Conservation (phyloP, 2,113 vertebrate species). For the Lepus americanus region DNA sequence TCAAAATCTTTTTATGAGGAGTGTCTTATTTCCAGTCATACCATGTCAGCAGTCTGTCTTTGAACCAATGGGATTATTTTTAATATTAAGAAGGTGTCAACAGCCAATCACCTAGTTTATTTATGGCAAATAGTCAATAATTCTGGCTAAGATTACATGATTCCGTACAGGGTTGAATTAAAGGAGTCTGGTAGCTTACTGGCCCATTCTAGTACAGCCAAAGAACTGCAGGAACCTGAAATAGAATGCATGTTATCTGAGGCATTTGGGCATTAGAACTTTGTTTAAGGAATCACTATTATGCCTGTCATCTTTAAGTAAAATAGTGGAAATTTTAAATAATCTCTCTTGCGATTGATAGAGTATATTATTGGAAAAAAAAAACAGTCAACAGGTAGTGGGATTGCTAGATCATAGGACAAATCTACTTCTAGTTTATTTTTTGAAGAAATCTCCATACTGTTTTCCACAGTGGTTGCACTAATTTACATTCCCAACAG, state of each 20-base stretch:
- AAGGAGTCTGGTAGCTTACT: neutral
- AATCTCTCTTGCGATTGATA: neutral
- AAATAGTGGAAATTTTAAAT: neutral
- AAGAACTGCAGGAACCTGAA: neutral
- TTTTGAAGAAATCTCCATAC: too few relatives aligned
- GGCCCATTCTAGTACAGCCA: neutral
- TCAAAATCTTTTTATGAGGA: neutral
- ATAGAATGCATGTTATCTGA: neutral
- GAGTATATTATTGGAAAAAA: neutral
- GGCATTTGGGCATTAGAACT: neutral
- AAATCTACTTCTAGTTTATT: too few relatives aligned
- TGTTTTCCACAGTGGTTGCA: too few relatives aligned
- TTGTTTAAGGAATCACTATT: neutral
- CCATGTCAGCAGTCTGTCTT: neutral
- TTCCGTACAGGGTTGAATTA: neutral
- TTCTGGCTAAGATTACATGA: neutral
- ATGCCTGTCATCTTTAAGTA: neutral
- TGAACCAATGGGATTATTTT: constrained; percentile 41
- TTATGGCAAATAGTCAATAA: neutral
- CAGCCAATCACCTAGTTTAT: neutral
- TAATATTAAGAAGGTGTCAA: constrained; percentile 44
- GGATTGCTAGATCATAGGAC: too few relatives aligned
- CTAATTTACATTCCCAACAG: too few relatives aligned
- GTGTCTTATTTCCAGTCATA: constrained; percentile 10
- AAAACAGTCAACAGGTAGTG: neutral